Evolutionary conservation across 1,140 invertebrate species (phyloP), one percentile per base, ranked within the genome.

Genomic region (Scaptodrosophila lebanonensis): DNA sequence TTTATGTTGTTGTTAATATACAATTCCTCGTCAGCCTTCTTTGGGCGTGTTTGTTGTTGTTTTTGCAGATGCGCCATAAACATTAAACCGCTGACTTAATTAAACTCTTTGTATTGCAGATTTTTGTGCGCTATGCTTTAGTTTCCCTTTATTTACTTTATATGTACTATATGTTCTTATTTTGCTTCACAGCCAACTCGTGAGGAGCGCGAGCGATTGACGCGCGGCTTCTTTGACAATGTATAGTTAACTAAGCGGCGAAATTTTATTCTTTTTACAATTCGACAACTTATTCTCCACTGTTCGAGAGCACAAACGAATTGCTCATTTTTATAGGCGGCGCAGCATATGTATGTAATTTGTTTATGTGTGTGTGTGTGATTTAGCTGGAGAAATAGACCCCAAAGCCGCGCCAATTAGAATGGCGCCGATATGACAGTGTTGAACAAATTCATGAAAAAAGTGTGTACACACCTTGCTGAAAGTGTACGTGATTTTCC

Each of bases 1-100:
- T 50, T 36, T 8, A 20, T 12, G 3, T 38, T 66, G 29, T 50
- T 71, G 32, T 38, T 70, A 17, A 32, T 45, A 16, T 20, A 48
- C 3, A 40, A 50, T 27, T 50, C 38, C 4, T 32, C 9, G 47
- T 38, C 66, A 47, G 56, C 8, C 22, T 3, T 25, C 22, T 3
- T 25, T 25, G 22, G 8, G 8, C 22, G 22, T 25, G n/a, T n/a
- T 39, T 30, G 42, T 27, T 40, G 22, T 22, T 17, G 57, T 35
- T 15, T 30, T 39, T 58, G 36, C 38, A 40, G 60, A 27, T 71
- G 57, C 72, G 67, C 72, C 72, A 77, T 79, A 73, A 65, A 73
- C 20, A 33, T 35, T 42, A 32, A 25, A 8, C 40, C 30, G 22
- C 20, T 57, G 44, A 42, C 7, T 25, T 8, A 42, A 29, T 49